Base-by-base conservation (phyloP, 92 coral and sea anemone species). In the Bergia puertoricense region DNA sequence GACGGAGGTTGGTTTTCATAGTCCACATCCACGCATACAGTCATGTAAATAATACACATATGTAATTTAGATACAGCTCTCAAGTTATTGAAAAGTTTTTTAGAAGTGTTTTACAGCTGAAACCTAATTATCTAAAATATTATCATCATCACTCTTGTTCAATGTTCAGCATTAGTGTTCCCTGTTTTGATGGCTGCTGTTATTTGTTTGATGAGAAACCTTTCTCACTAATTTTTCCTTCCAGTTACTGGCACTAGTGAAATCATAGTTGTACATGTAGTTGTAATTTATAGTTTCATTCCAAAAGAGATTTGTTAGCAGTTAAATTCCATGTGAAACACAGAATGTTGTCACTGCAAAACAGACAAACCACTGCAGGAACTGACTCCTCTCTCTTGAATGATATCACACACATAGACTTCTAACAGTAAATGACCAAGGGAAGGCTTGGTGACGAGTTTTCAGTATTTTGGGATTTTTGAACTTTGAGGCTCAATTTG, bases 1-100 rank as follows among this genome's bases (percentile, higher is more conserved):
- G 94, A 92, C 78, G 91, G 93, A 94, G 98, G 99, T 94, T 72
- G 16, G 81, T 51, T 74, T 38, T 30, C 37, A 54, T 54, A 11
- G 18, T 54, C 16, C 3, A 11, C 16, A 54, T 54, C 51, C 7
- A 46, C 8, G 7, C 30, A 30, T 30, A 30, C 30, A 30, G 30
- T 30, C 30, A 30, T 0, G 30, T 30, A 30, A 30, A 30, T 30
- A 30, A 30, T 30, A 30, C 30, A 30, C 30, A 30, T 30, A 30
- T 30, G 30, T 30, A 30, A 30, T 30, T 30, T 30, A 30, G 30
- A 30, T 30, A 30, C 30, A 30, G 30, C 30, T 30, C 30, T 30
- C 30, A 62, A 62, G 69, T 62, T 62, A 13, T 62, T 62, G 69
- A 13, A 62, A 62, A 62, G 3, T 62, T 1, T 62, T 66, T 66